phyloP scores from a whole-genome alignment of 1,140 invertebrate genomes.

The Diorhabda carinulata region DNA sequence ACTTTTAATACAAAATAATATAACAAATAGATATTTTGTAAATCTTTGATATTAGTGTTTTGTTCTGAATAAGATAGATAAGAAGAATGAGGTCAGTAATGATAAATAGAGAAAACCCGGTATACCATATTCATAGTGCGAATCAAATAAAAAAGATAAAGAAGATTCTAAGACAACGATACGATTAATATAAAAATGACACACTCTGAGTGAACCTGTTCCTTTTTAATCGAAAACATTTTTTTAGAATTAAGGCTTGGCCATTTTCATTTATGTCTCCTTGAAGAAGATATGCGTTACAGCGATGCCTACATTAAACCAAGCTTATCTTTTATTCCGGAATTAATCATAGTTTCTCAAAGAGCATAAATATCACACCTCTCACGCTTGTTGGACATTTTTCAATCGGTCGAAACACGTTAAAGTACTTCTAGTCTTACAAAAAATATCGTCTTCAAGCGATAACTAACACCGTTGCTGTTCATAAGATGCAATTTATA shows the following conservation, averaged over 20 bases:
- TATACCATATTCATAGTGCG: too few relatives aligned
- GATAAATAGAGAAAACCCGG: too few relatives aligned
- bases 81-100: too few relatives aligned
- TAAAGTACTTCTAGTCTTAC: slow-evolving; percentile 36
- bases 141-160: not conserved
- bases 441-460: slow-evolving; percentile 34
- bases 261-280: not conserved
- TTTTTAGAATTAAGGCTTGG: not conserved
- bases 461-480: slow-evolving; percentile 37
- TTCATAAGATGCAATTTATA: slow-evolving; percentile 38
- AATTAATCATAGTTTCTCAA: slow-evolving; percentile 39
- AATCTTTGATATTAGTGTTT: too few relatives aligned
- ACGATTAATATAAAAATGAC: not conserved
- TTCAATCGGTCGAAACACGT: slow-evolving; percentile 33
- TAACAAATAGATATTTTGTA: too few relatives aligned
- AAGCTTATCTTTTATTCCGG: slow-evolving; percentile 28
- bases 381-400: slow-evolving; percentile 37
- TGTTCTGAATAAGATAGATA: too few relatives aligned
- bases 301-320: slow-evolving; percentile 31
- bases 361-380: slow-evolving; percentile 38
- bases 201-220: not conserved
- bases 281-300: slow-evolving; percentile 19
- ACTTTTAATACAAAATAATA: too few relatives aligned
- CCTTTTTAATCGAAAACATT: not conserved
- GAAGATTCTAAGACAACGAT: not conserved